phyloP scores from a whole-genome alignment of 2,797 vertebrate genomes.

The Acanthiza pusilla region DNA sequence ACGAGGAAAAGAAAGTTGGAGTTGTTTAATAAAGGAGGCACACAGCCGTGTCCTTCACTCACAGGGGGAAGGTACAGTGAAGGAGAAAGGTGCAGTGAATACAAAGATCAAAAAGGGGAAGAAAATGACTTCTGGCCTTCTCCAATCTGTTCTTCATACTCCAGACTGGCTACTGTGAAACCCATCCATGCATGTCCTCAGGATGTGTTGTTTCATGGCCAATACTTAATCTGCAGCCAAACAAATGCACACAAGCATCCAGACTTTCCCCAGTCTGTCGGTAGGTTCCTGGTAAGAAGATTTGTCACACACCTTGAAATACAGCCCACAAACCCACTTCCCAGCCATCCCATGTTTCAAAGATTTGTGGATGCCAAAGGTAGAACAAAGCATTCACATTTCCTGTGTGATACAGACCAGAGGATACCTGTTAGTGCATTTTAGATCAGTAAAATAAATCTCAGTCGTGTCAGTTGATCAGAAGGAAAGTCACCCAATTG shows the following conservation, averaged over 20 bases:
- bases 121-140: not conserved
- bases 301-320: not conserved
- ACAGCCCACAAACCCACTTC: not conserved
- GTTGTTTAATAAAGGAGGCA: not conserved
- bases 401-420: not conserved
- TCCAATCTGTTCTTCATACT: not conserved
- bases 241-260: not conserved
- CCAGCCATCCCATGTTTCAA: not conserved
- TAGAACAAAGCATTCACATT: not conserved
- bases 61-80: not conserved
- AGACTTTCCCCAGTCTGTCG: not conserved
- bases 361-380: not conserved
- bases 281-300: not conserved
- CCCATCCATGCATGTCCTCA: not conserved
- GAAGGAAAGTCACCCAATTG: not conserved
- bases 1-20: not conserved
- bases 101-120: not conserved
- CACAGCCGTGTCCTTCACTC: not conserved
- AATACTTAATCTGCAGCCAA: not conserved
- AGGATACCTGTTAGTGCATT: not conserved
- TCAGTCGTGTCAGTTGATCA: not conserved
- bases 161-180: not conserved
- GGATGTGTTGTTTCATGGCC: not conserved
- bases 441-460: not conserved
- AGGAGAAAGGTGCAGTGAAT: not conserved